Evolutionary conservation across 2,888 invertebrate species (phyloP).

Genomic region (Ferrisia virgata): DNA sequence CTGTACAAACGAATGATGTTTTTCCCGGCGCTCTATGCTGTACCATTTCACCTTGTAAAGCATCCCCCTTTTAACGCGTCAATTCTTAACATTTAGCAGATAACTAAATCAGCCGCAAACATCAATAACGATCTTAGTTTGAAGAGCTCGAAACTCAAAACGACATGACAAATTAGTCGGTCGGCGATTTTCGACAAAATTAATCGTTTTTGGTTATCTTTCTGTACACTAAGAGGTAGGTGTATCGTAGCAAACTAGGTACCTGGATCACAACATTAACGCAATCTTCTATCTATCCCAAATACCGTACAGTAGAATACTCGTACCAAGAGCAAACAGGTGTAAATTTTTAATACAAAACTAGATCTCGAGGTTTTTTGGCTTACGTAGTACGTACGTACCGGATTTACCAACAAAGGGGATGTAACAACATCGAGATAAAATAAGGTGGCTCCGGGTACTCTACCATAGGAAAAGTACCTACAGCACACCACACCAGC

Average conservation of each 20-base stretch:
- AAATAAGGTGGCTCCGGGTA: no score
- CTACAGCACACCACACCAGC: background rate
- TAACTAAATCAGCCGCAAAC: background rate
- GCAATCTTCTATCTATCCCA: no score
- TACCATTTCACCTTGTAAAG: no score
- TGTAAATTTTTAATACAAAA: background rate
- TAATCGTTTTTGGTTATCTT: background rate
- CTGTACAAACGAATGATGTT: background rate
- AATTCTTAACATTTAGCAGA: background rate
- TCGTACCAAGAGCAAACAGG: background rate
- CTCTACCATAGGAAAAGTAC: no score
- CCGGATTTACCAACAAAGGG: background rate
- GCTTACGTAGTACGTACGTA: background rate
- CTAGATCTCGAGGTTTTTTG: background rate
- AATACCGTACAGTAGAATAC: no score
- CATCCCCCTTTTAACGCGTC: background rate
- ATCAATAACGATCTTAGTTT: background rate
- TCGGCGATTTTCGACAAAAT: background rate
- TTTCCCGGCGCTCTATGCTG: no score
- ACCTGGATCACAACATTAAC: no score
- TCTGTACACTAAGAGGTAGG: no score
- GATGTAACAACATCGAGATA: background rate
- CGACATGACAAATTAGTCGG: background rate
- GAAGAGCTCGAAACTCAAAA: background rate
- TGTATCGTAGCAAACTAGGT: background rate